Evolutionary conservation across 1,140 invertebrate species (phyloP).

Genomic region (Ganaspis sp.): DNA sequence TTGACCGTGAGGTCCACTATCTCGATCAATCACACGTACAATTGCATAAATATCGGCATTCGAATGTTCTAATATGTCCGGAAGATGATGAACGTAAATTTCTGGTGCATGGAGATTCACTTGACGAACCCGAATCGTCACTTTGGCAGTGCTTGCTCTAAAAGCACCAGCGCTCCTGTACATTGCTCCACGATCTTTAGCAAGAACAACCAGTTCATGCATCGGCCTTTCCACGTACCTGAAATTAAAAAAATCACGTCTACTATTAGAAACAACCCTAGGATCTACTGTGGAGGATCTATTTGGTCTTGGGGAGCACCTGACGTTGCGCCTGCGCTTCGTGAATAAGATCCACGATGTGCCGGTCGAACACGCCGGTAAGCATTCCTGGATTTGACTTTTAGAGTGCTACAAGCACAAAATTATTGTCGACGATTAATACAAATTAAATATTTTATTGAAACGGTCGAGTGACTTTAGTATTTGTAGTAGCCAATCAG

Average conservation of each 20-base stretch:
- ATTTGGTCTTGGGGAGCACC: no score
- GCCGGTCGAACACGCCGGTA: no score
- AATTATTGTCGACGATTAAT: no score
- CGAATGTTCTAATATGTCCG: conserved; percentile 89
- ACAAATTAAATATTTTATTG: no score
- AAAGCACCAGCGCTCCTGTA: conserved; percentile 78
- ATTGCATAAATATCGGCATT: conserved; percentile 93
- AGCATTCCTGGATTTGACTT: no score
- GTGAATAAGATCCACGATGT: no score
- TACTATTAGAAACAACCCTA: no score
- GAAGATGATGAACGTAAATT: conserved; percentile 87
- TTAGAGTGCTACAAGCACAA: no score
- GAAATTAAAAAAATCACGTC: conserved; percentile 43
- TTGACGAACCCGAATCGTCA: conserved; percentile 87
- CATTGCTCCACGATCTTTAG: conserved; percentile 87
- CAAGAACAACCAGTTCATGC: conserved; percentile 87
- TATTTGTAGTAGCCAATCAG: no score
- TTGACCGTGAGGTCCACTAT: conserved; percentile 89
- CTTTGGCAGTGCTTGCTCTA: conserved; percentile 82
- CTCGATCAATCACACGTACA: conserved; percentile 88
- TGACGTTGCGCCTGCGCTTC: no score
- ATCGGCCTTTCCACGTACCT: conserved; percentile 81
- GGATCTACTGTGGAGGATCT: no score
- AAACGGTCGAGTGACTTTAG: no score
- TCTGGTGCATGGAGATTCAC: conserved; percentile 92